Evolutionary conservation across 2,888 invertebrate genomes (phyloP).

Genomic region (Villa cingulata): DNA sequence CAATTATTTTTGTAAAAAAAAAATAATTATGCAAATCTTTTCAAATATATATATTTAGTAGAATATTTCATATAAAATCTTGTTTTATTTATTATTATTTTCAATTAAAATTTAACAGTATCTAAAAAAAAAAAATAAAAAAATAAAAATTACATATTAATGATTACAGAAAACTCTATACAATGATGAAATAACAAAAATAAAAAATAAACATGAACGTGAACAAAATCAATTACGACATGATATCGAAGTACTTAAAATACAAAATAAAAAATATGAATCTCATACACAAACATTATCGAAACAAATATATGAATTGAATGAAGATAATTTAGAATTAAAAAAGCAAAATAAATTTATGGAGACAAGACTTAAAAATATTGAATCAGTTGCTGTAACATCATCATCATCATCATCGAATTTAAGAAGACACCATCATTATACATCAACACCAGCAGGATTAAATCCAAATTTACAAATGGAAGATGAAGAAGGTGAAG

Average conservation of each 20-base stretch:
- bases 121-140: too few relatives aligned
- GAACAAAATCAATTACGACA: slow-evolving; percentile 20
- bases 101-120: slow-evolving; percentile 4
- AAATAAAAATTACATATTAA: too few relatives aligned
- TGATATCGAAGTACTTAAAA: slow-evolving; percentile 21
- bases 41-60: slow-evolving; percentile 10
- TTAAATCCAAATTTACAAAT: slow-evolving; percentile 45
- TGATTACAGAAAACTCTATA: slow-evolving; percentile 29
- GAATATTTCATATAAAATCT: slow-evolving; percentile 5
- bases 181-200: slow-evolving; percentile 30
- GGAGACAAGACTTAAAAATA: slow-evolving; percentile 27
- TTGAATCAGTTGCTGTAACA: slow-evolving; percentile 14
- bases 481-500: slow-evolving; percentile 77
- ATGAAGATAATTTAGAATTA: slow-evolving; percentile 30
- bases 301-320: slow-evolving; percentile 28
- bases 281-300: slow-evolving; percentile 28
- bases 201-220: slow-evolving; percentile 31
- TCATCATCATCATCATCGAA: not conserved
- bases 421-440: slow-evolving; percentile 3
- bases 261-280: slow-evolving; percentile 26
- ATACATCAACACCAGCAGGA: not conserved
- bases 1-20: too few relatives aligned
- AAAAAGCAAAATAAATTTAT: slow-evolving; percentile 30
- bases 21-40: too few relatives aligned
- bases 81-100: not conserved